phyloP scores from a whole-genome alignment of 35 echinoderm and acorn worm species.

The Nesometra sesokonis region DNA sequence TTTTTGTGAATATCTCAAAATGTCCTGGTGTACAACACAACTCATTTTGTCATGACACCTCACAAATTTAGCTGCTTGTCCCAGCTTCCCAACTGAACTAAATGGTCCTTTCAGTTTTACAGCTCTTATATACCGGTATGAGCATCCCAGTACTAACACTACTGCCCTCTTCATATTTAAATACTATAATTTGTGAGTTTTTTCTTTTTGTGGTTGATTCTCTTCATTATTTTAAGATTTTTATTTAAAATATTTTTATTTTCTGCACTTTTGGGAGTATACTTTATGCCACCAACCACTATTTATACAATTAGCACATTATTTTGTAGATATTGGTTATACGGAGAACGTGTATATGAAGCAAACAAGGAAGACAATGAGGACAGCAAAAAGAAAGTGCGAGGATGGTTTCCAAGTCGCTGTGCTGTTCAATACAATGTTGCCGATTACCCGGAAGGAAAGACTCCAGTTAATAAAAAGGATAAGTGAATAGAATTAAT shows the following conservation, averaged over 20 bases:
- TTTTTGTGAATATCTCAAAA: no score
- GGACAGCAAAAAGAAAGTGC: not conserved
- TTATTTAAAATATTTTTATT: not conserved
- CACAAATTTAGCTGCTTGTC: no score
- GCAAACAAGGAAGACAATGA: slow-evolving; percentile 3
- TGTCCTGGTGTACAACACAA: no score
- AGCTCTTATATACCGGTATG: no score
- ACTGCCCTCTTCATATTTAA: no score
- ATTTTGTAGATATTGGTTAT: slow-evolving; percentile 36
- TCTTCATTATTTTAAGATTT: no score
- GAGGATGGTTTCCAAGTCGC: slow-evolving; percentile 43
- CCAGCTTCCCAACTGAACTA: no score
- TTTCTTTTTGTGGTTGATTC: no score
- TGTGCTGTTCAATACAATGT: slow-evolving; percentile 11
- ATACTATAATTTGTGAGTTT: no score
- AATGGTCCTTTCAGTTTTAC: no score
- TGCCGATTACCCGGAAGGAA: not conserved
- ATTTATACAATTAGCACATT: not conserved
- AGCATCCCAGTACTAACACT: no score
- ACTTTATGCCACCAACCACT: not conserved
- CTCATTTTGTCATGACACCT: no score
- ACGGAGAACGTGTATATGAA: slow-evolving; percentile 17
- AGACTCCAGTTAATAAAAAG: not conserved
- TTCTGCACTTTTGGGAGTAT: not conserved
- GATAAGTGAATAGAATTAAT: not conserved